phyloP scores from a whole-genome alignment of 2,113 vertebrate species.

The Apodemus speciosus region DNA sequence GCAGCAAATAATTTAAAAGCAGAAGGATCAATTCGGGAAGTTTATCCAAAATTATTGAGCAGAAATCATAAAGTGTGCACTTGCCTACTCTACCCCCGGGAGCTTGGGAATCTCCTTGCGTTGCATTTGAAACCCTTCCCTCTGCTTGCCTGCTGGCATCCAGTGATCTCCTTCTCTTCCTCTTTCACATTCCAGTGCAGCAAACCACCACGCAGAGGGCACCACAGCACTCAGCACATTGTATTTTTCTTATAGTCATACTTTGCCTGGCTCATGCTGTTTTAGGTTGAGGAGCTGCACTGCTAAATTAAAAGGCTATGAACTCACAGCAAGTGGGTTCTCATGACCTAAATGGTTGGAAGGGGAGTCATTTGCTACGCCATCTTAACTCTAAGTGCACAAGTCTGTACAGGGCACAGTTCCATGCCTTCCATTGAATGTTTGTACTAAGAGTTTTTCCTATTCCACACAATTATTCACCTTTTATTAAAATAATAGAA shows the following conservation, averaged over 20 bases:
- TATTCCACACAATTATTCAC: constrained; percentile 49
- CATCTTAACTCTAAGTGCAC: constrained; percentile 41
- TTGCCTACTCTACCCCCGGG: neutral
- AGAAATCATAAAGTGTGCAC: constrained; percentile 31
- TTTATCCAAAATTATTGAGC: constrained; percentile 47
- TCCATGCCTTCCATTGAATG: constrained; percentile 11
- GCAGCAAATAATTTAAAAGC: constrained; percentile 59
- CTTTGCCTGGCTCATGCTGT: constrained; percentile 66
- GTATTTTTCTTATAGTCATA: constrained; percentile 66
- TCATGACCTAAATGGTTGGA: constrained; percentile 69
- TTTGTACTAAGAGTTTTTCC: neutral
- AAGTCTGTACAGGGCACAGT: neutral
- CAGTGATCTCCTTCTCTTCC: neutral
- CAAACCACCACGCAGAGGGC: neutral
- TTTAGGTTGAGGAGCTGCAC: constrained; percentile 70
- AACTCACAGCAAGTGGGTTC: constrained; percentile 64
- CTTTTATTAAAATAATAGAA: constrained; percentile 69
- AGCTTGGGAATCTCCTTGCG: neutral
- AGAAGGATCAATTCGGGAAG: constrained; percentile 54
- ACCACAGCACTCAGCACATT: constrained; percentile 62
- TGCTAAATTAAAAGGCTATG: constrained; percentile 78
- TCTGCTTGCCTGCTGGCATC: neutral
- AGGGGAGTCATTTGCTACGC: constrained; percentile 60
- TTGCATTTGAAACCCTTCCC: constrained; percentile 27
- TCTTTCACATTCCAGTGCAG: neutral